Percentiles rank a stretch among this genome's conserved stretches.
phyloP scores from a whole-genome alignment of 2,113 vertebrate species.

The Scolopax mira region DNA sequence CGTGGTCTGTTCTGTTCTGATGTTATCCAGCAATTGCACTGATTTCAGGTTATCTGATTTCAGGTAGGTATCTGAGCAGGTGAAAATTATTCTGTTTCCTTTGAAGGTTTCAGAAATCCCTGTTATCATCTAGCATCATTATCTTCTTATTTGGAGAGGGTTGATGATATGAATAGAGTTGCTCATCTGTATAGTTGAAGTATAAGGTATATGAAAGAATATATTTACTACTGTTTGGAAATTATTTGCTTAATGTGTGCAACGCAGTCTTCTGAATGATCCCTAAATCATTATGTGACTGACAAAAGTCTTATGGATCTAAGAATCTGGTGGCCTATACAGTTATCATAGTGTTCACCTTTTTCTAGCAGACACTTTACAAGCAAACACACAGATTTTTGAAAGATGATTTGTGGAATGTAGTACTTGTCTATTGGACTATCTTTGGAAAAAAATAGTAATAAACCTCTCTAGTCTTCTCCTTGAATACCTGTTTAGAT shows the following conservation, averaged over 20 bases:
- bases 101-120: background rate
- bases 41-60: background rate
- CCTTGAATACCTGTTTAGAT: background rate
- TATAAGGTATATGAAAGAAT: background rate
- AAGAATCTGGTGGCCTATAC: background rate
- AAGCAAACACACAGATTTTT: background rate
- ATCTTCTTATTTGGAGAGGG: background rate
- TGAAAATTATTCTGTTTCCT: background rate
- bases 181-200: background rate
- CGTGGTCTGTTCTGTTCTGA: background rate
- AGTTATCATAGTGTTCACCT: background rate
- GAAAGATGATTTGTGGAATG: background rate
- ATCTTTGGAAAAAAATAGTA: background rate
- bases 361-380: background rate
- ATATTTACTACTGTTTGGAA: background rate
- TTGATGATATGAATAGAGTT: background rate
- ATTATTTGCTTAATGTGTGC: background rate
- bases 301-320: background rate
- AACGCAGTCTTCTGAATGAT: background rate
- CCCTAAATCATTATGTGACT: background rate
- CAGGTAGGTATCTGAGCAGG: background rate
- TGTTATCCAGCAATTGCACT: background rate
- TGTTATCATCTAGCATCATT: background rate
- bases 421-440: background rate
- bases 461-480: background rate